Percentiles rank a stretch among this genome's conserved stretches.
Conservation (phyloP, 2,113 vertebrate species). For the Sander vitreus region DNA sequence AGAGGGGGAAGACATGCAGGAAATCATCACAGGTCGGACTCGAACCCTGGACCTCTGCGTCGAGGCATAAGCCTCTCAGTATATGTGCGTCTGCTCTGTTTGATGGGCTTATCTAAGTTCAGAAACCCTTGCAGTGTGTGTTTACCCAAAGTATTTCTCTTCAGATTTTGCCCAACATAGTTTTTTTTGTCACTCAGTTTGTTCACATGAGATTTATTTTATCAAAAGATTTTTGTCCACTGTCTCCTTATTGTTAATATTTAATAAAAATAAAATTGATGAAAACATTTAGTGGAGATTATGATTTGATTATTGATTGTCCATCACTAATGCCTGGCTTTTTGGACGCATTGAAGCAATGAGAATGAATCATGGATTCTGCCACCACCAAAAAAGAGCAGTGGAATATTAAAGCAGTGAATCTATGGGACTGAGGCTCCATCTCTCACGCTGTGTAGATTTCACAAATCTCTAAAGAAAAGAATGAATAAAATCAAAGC, state of each 20-base stretch:
- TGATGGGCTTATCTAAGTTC: constrained; percentile 19
- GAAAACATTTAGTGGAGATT: constrained; percentile 14
- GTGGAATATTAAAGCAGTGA: constrained; percentile 36
- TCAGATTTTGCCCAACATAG: constrained; percentile 24
- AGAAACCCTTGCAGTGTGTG: constrained; percentile 35
- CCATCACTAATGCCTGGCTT: neutral
- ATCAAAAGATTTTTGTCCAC: constrained; percentile 59
- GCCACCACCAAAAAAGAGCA: constrained; percentile 13
- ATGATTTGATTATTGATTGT: constrained; percentile 8
- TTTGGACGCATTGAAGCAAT: constrained; percentile 12
- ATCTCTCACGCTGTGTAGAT: constrained; percentile 28
- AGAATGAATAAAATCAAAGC: constrained; percentile 63
- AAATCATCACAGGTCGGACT: too few relatives aligned
- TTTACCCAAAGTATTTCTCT: constrained; percentile 55
- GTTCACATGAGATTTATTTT: constrained; percentile 59
- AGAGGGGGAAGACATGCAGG: too few relatives aligned
- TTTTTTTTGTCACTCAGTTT: constrained; percentile 50
- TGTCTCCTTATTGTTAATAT: constrained; percentile 65
- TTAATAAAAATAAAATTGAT: constrained; percentile 71
- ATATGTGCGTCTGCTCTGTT: neutral
- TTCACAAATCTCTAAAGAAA: constrained; percentile 64
- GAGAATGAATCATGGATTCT: constrained; percentile 37
- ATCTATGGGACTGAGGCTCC: constrained; percentile 30
- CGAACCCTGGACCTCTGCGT: too few relatives aligned
- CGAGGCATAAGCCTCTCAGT: too few relatives aligned